phyloP scores from a whole-genome alignment of 2,888 invertebrate species.

The Macrosoma leucophasiata region DNA sequence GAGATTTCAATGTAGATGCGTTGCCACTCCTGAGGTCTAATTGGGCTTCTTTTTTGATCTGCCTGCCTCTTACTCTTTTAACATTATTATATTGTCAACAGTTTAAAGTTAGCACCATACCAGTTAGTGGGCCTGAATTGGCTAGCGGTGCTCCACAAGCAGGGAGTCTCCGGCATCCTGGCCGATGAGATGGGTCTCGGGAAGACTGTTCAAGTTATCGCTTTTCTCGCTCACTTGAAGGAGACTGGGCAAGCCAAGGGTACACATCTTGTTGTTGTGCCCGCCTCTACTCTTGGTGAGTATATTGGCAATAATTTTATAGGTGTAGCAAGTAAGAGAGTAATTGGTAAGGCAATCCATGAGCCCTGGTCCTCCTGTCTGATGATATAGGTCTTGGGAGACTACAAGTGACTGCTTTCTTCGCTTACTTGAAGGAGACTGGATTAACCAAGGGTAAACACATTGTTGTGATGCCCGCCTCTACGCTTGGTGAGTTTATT shows the following conservation, averaged over 20 bases:
- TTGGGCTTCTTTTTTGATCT: too few relatives aligned
- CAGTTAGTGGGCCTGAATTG: slow-evolving; percentile 94
- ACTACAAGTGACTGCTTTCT: slow-evolving; percentile 94
- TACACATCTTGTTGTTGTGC: slow-evolving; percentile 96
- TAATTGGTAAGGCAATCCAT: too few relatives aligned
- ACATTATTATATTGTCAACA: slow-evolving; percentile 45
- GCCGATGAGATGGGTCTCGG: slow-evolving; percentile 99
- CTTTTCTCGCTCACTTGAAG: slow-evolving; percentile 92
- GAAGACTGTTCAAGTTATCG: slow-evolving; percentile 95
- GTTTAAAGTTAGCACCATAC: slow-evolving; percentile 87
- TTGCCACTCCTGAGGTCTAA: too few relatives aligned
- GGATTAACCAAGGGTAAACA: slow-evolving; percentile 85
- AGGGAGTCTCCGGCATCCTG: slow-evolving; percentile 94
- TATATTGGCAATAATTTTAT: too few relatives aligned
- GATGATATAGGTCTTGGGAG: slow-evolving; percentile 99
- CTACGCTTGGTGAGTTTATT: slow-evolving; percentile 88
- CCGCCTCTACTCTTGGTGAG: slow-evolving; percentile 93
- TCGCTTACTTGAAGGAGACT: slow-evolving; percentile 90
- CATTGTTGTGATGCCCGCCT: slow-evolving; percentile 96
- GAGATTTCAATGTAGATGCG: too few relatives aligned
- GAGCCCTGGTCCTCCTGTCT: slow-evolving; percentile 95
- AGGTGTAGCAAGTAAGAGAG: too few relatives aligned
- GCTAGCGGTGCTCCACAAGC: slow-evolving; percentile 91
- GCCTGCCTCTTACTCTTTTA: too few relatives aligned
- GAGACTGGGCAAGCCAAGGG: slow-evolving; percentile 83